phyloP scores from a whole-genome alignment of 2,113 vertebrate genomes.

The Stercorarius parasiticus region DNA sequence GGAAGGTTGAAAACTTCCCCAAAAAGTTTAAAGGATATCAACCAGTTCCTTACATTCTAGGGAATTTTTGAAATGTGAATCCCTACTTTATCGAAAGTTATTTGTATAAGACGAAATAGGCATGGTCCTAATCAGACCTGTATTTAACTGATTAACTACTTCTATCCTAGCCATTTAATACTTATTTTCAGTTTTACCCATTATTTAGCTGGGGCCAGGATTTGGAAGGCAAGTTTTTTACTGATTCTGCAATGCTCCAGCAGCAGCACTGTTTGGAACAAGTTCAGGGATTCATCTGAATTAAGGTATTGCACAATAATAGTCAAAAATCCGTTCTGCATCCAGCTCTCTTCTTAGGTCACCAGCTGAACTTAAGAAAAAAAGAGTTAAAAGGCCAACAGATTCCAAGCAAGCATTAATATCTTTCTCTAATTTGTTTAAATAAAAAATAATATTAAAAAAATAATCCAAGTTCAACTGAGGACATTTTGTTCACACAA shows the following conservation, averaged over 20 bases:
- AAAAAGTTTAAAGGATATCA: neutral
- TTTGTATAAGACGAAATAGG: rapidly evolving
- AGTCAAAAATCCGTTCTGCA: neutral
- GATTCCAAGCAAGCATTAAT: neutral
- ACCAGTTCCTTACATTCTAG: neutral
- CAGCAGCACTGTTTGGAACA: neutral
- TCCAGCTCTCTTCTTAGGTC: neutral
- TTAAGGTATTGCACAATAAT: neutral
- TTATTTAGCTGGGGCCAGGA: neutral
- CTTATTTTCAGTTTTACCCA: neutral
- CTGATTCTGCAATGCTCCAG: neutral
- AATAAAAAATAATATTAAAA: neutral
- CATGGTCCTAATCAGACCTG: neutral
- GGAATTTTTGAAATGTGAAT: neutral
- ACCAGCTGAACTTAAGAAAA: neutral
- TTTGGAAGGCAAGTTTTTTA: neutral
- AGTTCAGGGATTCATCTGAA: neutral
- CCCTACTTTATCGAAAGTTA: neutral
- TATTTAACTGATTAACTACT: neutral
- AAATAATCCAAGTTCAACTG: neutral
- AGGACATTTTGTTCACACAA: neutral
- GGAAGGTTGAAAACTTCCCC: neutral
- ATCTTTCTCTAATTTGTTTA: neutral
- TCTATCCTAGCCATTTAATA: neutral
- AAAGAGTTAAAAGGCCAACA: neutral